Percentiles rank a stretch among this genome's conserved stretches.
Conservation (phyloP, 2,113 vertebrate genomes). For the Sinosuthora webbiana region DNA sequence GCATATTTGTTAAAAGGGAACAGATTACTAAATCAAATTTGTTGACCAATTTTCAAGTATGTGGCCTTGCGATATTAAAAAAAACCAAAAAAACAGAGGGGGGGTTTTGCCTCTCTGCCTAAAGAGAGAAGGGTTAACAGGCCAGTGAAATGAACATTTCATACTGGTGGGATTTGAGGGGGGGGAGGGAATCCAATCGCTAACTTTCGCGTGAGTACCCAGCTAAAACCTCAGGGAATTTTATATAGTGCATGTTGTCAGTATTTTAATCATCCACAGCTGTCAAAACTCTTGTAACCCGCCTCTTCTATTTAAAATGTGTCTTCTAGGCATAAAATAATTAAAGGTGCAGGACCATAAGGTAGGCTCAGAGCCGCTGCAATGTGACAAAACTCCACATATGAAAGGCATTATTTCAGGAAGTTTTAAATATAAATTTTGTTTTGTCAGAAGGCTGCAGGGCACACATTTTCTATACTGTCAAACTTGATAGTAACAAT, state of each 20-base stretch:
- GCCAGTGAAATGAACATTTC: conserved; percentile 22
- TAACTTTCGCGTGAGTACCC: conserved; percentile 76
- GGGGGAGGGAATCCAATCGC: conserved; percentile 60
- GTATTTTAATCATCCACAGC: conserved; percentile 88
- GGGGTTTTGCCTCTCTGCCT: neutral
- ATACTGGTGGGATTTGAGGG: conserved; percentile 49
- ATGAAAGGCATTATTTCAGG: conserved; percentile 87
- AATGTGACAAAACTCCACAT: conserved; percentile 81
- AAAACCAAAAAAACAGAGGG: neutral
- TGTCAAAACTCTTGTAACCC: conserved; percentile 87
- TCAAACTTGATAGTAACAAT: conserved; percentile 88
- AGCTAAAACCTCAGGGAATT: conserved; percentile 82
- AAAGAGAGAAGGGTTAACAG: conserved; percentile 6
- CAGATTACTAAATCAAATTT: conserved; percentile 67
- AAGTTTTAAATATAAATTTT: conserved; percentile 89
- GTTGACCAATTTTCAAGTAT: conserved; percentile 63
- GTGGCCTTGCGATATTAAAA: conserved; percentile 42
- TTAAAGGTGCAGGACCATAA: conserved; percentile 84
- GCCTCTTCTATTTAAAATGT: conserved; percentile 90
- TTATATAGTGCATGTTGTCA: conserved; percentile 82
- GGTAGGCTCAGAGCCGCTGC: conserved; percentile 74
- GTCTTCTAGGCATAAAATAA: conserved; percentile 92
- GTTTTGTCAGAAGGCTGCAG: conserved; percentile 85
- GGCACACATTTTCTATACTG: conserved; percentile 88
- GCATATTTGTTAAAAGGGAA: conserved; percentile 67